Conservation (phyloP, 2,888 invertebrate species). For the Stenolophus ochropezus region DNA sequence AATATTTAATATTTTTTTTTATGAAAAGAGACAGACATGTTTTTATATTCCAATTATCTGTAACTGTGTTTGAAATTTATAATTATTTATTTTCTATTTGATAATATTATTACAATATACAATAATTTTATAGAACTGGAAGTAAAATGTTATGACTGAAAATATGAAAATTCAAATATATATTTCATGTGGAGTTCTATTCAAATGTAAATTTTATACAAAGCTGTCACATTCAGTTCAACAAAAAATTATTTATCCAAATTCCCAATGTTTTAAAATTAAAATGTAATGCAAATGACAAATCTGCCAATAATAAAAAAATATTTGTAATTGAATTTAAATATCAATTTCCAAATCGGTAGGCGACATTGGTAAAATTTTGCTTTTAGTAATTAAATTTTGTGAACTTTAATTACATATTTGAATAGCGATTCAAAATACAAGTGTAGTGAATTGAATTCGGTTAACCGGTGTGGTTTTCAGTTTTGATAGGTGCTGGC, state of each 20-base stretch:
- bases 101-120: too few species aligned
- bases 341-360: background rate
- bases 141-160: background rate
- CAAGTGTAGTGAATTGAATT: background rate
- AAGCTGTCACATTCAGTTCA: background rate
- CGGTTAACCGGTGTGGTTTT: background rate
- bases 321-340: too few species aligned
- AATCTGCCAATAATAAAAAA: background rate
- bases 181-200: background rate
- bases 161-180: background rate
- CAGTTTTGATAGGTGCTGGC: conserved; percentile 4
- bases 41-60: too few species aligned
- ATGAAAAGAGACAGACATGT: too few species aligned
- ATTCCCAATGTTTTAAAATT: background rate
- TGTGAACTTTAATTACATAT: background rate
- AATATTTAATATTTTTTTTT: too few species aligned
- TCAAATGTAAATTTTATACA: background rate
- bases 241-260: background rate
- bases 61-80: too few species aligned
- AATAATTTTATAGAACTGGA: too few species aligned
- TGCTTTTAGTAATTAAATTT: background rate
- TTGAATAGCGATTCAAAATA: conserved; percentile 1
- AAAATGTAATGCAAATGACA: background rate
- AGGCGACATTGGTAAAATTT: too few species aligned
- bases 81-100: too few species aligned